phyloP scores from a whole-genome alignment of 2,113 vertebrate species.

The Hystrix cristata region DNA sequence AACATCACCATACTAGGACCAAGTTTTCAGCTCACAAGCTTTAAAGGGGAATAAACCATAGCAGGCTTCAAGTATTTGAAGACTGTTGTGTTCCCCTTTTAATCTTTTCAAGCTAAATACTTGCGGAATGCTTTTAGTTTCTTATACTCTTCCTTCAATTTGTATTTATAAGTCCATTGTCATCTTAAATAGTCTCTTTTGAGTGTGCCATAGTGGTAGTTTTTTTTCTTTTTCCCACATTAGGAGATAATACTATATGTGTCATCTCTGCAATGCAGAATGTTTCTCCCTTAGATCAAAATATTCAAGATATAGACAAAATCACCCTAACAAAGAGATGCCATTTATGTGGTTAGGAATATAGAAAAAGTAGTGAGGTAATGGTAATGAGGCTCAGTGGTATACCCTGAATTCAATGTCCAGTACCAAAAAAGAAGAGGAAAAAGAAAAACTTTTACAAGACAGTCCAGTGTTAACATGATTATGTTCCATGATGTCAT shows the following conservation, averaged over 20 bases:
- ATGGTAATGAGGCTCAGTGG: not conserved
- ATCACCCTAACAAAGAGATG: not conserved
- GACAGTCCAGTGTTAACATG: not conserved
- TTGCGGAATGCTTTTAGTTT: slow-evolving; percentile 61
- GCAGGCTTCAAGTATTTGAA: slow-evolving; percentile 8
- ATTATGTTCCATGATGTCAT: not conserved
- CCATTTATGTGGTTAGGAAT: not conserved
- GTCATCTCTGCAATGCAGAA: not conserved
- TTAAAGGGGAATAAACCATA: not conserved
- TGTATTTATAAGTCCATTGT: slow-evolving; percentile 25
- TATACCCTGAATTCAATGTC: not conserved
- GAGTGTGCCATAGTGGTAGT: not conserved
- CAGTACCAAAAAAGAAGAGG: not conserved
- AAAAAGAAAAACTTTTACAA: not conserved
- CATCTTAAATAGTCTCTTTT: slow-evolving; percentile 47
- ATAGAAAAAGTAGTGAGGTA: not conserved
- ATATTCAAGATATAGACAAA: not conserved
- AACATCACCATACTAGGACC: not conserved
- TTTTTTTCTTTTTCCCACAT: not conserved
- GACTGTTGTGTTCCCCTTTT: not conserved
- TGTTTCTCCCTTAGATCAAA: not conserved
- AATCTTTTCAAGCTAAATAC: slow-evolving; percentile 56
- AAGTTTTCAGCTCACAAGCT: not conserved
- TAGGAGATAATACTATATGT: not conserved
- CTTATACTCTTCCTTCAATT: not conserved